These are phyloP conservation scores for Xestia ashworthii DNA, from an alignment of 2,888 invertebrate species.

Conservation along the genomic window DNA sequence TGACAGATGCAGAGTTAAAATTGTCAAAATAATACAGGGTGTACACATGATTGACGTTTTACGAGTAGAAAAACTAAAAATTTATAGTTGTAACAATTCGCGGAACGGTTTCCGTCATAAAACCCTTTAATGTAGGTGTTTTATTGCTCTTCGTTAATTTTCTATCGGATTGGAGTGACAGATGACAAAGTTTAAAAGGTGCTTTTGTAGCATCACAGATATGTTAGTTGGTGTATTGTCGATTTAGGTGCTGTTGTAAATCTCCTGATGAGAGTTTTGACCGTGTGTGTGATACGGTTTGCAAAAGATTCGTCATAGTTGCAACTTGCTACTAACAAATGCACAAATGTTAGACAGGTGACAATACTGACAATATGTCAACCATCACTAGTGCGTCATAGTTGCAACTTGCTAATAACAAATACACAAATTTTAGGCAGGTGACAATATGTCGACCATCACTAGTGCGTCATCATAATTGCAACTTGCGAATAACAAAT, in stretches of 20 bases:
- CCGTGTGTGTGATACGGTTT: neutral
- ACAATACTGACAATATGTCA: neutral
- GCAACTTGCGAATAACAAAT: neutral
- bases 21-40: conserved; percentile 68
- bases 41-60: conserved; percentile 84
- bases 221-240: conserved; percentile 43
- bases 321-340: neutral
- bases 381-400: neutral
- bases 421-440: neutral
- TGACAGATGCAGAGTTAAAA: conserved; percentile 16
- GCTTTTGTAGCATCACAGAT: conserved; percentile 59
- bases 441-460: neutral
- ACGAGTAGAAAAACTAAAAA: conserved; percentile 79
- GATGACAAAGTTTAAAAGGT: conserved; percentile 67
- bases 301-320: neutral
- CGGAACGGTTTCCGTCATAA: conserved; percentile 83
- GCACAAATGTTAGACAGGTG: neutral
- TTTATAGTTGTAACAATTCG: conserved; percentile 85
- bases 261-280: neutral
- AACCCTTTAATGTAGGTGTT: conserved; percentile 76
- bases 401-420: no score
- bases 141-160: conserved; percentile 74
- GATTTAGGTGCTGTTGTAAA: conserved; percentile 41
- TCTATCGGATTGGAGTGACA: conserved; percentile 67
- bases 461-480: neutral